Evolutionary conservation across 2,113 vertebrate genomes (phyloP).

Genomic region (Pterocles gutturalis): DNA sequence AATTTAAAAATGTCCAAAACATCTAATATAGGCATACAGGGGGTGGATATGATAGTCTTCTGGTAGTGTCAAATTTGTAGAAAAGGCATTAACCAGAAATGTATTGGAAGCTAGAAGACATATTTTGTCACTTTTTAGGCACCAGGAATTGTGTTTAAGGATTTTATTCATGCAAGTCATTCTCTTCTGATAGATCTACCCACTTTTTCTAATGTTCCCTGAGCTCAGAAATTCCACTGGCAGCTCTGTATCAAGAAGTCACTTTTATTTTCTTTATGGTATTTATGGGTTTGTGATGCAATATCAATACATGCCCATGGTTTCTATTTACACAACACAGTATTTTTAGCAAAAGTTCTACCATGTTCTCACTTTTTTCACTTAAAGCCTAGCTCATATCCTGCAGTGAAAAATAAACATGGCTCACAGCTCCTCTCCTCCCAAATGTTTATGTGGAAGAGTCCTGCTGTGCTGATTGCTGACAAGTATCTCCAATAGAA

Average conservation of each 20-base stretch:
- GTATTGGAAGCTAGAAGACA: background rate
- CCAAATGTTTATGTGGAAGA: background rate
- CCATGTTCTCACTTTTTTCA: background rate
- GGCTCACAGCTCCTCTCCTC: background rate
- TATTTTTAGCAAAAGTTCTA: conserved; percentile 36
- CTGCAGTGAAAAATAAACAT: conserved; percentile 1
- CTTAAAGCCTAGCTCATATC: background rate
- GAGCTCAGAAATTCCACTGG: conserved; percentile 53
- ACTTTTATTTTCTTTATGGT: conserved; percentile 45
- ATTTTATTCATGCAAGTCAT: background rate
- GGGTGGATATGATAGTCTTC: background rate
- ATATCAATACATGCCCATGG: conserved; percentile 20
- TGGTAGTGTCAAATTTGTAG: background rate
- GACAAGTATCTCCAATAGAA: background rate
- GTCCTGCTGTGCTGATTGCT: background rate
- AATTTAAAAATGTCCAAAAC: background rate
- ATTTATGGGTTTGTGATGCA: conserved; percentile 51
- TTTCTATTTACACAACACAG: conserved; percentile 44
- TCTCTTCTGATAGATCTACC: background rate
- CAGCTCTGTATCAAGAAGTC: background rate
- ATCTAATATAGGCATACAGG: background rate
- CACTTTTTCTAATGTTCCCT: background rate
- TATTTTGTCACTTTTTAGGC: background rate
- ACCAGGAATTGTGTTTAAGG: background rate
- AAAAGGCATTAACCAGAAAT: background rate